phyloP scores from a whole-genome alignment of 1,140 invertebrate species.

The Sycophaga agraensis region DNA sequence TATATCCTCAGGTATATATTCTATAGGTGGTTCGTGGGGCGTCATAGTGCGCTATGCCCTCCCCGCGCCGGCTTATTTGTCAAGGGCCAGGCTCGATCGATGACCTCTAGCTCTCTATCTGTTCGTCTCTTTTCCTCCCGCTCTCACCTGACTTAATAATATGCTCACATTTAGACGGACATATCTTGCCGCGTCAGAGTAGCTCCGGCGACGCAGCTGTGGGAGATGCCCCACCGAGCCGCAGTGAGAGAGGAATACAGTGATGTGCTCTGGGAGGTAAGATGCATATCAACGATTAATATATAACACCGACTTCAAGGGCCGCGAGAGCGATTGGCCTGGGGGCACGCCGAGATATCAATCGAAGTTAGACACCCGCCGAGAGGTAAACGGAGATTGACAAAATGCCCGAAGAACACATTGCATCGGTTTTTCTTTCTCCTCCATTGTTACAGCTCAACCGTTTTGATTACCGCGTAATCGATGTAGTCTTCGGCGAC shows the following conservation, averaged over 20 bases:
- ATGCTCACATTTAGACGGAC: constrained; percentile 48
- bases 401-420: constrained; percentile 7
- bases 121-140: constrained; percentile 34
- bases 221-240: constrained; percentile 2
- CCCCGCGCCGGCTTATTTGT: constrained; percentile 39
- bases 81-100: constrained; percentile 36
- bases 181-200: constrained; percentile 27
- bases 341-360: constrained; percentile 7
- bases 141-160: constrained; percentile 43
- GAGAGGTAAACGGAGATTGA: constrained; percentile 23
- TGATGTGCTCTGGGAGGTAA: constrained; percentile 16
- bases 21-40: not conserved
- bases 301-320: constrained; percentile 31
- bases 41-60: not conserved
- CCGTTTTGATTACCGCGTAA: too few relatives aligned
- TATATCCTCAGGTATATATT: too few relatives aligned
- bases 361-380: constrained; percentile 25
- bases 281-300: constrained; percentile 47
- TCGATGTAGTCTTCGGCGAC: too few relatives aligned
- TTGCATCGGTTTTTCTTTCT: not conserved
- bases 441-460: too few relatives aligned
- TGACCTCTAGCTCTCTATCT: too few relatives aligned
- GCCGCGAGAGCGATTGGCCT: not conserved
- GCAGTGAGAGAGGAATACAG: not conserved
- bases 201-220: constrained; percentile 20